Percentiles rank a stretch among this genome's conserved stretches.
phyloP scores from a whole-genome alignment of 1,140 invertebrate species.

The Hyposmocoma kahamanoa region DNA sequence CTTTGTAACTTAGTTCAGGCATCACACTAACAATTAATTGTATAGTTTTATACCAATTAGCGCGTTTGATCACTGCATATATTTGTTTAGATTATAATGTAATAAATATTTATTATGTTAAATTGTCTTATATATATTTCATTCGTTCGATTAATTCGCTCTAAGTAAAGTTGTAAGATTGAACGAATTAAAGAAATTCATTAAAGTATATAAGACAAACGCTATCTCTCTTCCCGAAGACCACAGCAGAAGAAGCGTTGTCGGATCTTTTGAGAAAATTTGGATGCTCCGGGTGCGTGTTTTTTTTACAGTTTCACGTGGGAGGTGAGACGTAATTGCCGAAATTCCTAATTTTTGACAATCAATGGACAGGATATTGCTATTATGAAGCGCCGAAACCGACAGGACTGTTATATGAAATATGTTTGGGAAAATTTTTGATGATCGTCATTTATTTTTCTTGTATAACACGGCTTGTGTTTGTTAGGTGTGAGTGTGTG shows the following conservation, averaged over 20 bases:
- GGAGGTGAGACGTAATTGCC: constrained; percentile 68
- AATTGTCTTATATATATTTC: not conserved
- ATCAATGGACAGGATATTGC: constrained; percentile 70
- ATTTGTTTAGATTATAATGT: not conserved
- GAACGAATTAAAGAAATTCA: not conserved
- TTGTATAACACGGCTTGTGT: too few species aligned
- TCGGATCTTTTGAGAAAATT: constrained; percentile 62
- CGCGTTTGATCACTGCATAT: not conserved
- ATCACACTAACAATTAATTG: not conserved
- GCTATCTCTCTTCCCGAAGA: constrained; percentile 17
- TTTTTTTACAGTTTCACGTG: constrained; percentile 60
- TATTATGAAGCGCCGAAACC: constrained; percentile 60
- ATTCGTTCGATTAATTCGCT: not conserved
- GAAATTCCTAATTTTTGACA: constrained; percentile 72
- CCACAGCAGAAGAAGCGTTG: constrained; percentile 28
- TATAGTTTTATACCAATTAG: not conserved
- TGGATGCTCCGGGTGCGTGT: constrained; percentile 59
- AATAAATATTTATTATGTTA: not conserved
- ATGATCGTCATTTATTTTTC: too few species aligned
- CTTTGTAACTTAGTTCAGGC: too few species aligned
- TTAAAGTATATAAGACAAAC: not conserved
- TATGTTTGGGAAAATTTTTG: constrained; percentile 22
- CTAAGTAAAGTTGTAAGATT: not conserved
- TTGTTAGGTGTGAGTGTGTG: too few species aligned
- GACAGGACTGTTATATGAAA: constrained; percentile 23